A percentile compares a stretch with the other conserved stretches of the same genome.
Evolutionary conservation across 2,888 invertebrate genomes (phyloP).

Genomic region (Cephalotes varians): DNA sequence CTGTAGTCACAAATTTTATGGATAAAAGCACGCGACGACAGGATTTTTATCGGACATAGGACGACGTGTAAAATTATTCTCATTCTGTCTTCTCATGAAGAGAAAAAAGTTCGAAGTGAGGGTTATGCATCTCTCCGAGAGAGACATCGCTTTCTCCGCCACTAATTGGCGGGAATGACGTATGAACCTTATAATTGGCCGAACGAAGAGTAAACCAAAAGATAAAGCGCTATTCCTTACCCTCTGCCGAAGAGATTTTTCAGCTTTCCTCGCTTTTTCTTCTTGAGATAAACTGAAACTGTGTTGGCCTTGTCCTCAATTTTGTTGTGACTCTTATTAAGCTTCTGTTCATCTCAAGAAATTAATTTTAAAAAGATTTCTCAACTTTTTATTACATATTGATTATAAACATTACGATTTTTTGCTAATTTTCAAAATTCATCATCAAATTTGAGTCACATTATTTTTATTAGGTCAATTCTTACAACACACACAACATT

Average conservation of each 20-base stretch:
- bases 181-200: slow-evolving; percentile 83
- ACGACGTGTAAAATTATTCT: slow-evolving; percentile 81
- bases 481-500: too few relatives aligned
- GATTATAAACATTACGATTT: background rate
- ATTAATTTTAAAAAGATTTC: background rate
- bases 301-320: background rate
- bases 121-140: slow-evolving; percentile 50
- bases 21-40: slow-evolving; percentile 72
- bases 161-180: slow-evolving; percentile 85
- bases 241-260: slow-evolving; percentile 21
- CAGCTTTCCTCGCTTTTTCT: slow-evolving; percentile 57
- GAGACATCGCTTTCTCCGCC: slow-evolving; percentile 75
- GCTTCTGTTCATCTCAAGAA: background rate
- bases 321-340: background rate
- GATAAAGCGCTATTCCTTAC: slow-evolving; percentile 62
- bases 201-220: slow-evolving; percentile 78
- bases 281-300: background rate
- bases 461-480: background rate
- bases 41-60: slow-evolving; percentile 64
- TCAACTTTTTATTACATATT: background rate
- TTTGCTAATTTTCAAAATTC: background rate
- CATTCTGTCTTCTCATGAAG: slow-evolving; percentile 71
- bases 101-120: slow-evolving; percentile 42
- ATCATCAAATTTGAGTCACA: background rate
- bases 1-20: background rate